phyloP scores from a whole-genome alignment of 2,797 vertebrate genomes.

The Malacoctenus gilli region DNA sequence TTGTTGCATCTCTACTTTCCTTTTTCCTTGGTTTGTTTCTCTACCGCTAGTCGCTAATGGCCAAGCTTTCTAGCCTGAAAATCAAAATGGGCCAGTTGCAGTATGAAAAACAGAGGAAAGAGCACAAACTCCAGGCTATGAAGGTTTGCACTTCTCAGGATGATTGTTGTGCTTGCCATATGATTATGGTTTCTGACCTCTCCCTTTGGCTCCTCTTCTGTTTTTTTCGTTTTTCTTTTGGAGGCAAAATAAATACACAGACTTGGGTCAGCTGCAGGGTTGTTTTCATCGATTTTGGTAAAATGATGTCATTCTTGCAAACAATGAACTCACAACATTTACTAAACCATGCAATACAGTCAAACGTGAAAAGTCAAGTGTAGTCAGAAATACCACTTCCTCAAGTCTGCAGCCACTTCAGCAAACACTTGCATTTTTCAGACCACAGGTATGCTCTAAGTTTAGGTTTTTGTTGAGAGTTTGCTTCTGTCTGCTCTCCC shows the following conservation, averaged over 20 bases:
- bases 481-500: conserved; percentile 34
- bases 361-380: conserved; percentile 37
- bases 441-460: conserved; percentile 72
- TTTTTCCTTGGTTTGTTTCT: conserved; percentile 80
- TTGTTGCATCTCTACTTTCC: conserved; percentile 56
- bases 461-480: conserved; percentile 29
- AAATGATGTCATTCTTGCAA: conserved; percentile 28
- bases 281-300: conserved; percentile 11
- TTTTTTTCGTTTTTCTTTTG: conserved; percentile 19
- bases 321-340: conserved; percentile 24
- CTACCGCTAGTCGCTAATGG: conserved; percentile 93
- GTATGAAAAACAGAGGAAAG: conserved; percentile 97
- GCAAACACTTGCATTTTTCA: conserved; percentile 47
- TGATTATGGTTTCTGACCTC: conserved; percentile 71
- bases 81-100: conserved; percentile 99
- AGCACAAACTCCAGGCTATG: conserved; percentile 89
- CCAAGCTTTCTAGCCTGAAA: conserved; percentile 99
- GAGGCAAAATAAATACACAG: conserved; percentile 13
- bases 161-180: conserved; percentile 66
- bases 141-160: conserved; percentile 87
- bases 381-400: conserved; percentile 23
- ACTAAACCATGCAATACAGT: conserved; percentile 23
- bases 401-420: conserved; percentile 28
- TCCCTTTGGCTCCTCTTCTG: conserved; percentile 56
- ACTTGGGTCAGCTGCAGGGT: conserved; percentile 18